Evolutionary conservation across 1,140 invertebrate genomes (phyloP).

Genomic region (Anthonomus grandis): DNA sequence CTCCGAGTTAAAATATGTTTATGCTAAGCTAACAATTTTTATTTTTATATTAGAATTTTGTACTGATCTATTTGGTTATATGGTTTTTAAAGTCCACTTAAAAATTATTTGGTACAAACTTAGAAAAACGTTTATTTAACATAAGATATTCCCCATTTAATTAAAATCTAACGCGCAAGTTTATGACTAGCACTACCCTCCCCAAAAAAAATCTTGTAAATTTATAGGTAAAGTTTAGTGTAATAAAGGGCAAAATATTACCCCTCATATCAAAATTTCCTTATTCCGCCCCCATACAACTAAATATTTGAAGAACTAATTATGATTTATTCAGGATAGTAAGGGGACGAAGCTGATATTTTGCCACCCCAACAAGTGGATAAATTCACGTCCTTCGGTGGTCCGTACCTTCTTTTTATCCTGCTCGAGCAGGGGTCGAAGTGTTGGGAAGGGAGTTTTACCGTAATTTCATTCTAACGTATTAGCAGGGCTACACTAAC

Average conservation of each 20-base stretch:
- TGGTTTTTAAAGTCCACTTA: no score
- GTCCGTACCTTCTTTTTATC: conserved; percentile 21
- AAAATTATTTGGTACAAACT: no score
- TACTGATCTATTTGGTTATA: no score
- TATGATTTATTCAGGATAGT: conserved; percentile 28
- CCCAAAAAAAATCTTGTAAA: conserved; percentile 21
- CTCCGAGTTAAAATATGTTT: no score
- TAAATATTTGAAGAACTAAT: conserved; percentile 30
- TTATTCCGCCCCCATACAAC: conserved; percentile 22
- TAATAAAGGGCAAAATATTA: conserved; percentile 22
- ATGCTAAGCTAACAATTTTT: no score
- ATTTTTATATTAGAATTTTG: no score
- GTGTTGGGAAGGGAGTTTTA: conserved; percentile 11
- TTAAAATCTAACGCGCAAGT: conserved; percentile 4
- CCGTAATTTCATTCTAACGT: conserved; percentile 6
- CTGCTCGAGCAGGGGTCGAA: conserved; percentile 12
- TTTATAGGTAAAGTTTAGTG: conserved; percentile 27
- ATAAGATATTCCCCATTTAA: conserved; percentile 8
- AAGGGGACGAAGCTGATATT: conserved; percentile 22
- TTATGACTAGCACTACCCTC: conserved; percentile 7
- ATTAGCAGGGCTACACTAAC: conserved; percentile 11
- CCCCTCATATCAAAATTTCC: conserved; percentile 23
- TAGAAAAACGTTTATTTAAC: no score
- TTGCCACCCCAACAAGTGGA: conserved; percentile 23
- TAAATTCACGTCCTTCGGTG: conserved; percentile 23